These are phyloP conservation scores for Cebuella pygmaea DNA, from an alignment of 2,797 vertebrate species.

Conservation along the genomic window DNA sequence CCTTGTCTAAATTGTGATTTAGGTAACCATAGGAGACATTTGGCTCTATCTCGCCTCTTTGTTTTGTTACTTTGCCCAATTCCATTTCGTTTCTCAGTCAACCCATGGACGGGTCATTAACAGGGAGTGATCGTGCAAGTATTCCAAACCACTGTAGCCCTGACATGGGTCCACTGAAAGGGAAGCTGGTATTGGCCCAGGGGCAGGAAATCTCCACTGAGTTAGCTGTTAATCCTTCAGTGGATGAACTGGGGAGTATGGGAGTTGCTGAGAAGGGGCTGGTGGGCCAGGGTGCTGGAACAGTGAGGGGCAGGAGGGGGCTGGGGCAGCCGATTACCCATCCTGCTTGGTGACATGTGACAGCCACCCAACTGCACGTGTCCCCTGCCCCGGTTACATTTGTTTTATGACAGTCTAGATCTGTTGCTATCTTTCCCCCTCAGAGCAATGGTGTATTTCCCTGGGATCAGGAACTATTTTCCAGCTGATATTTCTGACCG, in stretches of 20 bases:
- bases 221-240: no score
- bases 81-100: neutral
- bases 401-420: neutral
- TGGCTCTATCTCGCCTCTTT: neutral
- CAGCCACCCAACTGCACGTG: neutral
- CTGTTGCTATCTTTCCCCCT: accelerated
- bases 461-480: neutral
- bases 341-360: neutral
- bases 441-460: accelerated
- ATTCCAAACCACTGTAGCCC: no score
- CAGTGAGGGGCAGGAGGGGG: neutral
- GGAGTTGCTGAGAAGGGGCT: neutral
- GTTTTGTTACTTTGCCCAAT: neutral
- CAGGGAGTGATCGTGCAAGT: neutral
- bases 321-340: neutral
- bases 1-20: neutral
- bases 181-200: neutral
- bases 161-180: neutral
- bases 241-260: neutral
- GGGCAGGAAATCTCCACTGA: neutral
- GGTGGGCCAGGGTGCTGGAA: neutral
- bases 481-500: neutral
- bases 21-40: neutral
- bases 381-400: neutral
- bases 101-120: neutral